A percentile compares a stretch with the other conserved stretches of the same genome.
Evolutionary conservation across 2,113 vertebrate genomes (phyloP).

Genomic region (Passer montanus): DNA sequence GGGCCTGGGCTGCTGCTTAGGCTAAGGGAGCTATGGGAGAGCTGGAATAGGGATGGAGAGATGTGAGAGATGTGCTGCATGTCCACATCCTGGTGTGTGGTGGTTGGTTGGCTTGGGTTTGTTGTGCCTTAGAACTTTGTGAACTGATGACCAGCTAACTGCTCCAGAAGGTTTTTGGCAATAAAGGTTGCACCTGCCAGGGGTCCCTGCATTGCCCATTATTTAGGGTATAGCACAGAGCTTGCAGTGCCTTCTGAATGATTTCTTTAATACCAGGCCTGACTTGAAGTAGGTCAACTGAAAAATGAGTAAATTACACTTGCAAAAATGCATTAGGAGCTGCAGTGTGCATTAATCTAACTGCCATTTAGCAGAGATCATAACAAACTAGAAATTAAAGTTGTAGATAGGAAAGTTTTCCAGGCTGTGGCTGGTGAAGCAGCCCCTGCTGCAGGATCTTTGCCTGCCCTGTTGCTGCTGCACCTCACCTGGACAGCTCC

Average conservation of each 20-base stretch:
- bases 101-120: background rate
- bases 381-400: background rate
- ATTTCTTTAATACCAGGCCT: slow-evolving; percentile 15
- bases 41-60: background rate
- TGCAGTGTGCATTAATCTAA: background rate
- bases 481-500: background rate
- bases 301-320: slow-evolving; percentile 38
- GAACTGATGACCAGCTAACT: no score
- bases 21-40: background rate
- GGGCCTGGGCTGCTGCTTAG: background rate
- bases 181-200: background rate
- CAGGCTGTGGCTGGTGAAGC: background rate
- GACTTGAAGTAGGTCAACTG: slow-evolving; percentile 45
- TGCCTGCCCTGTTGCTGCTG: background rate
- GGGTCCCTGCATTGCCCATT: background rate
- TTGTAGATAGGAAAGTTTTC: background rate
- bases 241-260: background rate
- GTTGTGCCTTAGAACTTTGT: background rate
- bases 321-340: background rate
- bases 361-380: background rate
- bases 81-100: background rate
- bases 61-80: background rate
- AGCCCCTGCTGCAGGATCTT: background rate
- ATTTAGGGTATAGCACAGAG: background rate
- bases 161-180: background rate